A percentile compares a stretch with the other conserved stretches of the same genome.
Evolutionary conservation across 2,888 invertebrate species (phyloP).

Genomic region (Ceraclea dissimilis): DNA sequence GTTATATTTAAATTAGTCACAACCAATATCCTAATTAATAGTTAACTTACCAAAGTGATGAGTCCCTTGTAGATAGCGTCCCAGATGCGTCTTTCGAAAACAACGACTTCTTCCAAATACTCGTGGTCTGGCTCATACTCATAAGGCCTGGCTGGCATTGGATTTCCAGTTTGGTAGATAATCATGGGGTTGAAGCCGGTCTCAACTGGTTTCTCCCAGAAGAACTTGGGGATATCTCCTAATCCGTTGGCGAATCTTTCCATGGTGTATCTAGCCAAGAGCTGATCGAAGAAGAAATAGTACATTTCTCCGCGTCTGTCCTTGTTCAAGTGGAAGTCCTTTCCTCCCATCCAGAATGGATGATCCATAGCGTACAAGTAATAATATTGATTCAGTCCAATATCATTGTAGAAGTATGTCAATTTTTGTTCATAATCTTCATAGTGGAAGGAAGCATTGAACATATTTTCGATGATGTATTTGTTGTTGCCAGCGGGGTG

Average conservation of each 20-base stretch:
- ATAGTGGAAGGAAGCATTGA: conserved; percentile 32
- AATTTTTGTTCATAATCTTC: conserved; percentile 49
- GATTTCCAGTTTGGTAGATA: conserved; percentile 53
- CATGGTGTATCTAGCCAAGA: conserved; percentile 60
- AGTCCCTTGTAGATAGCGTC: conserved; percentile 39
- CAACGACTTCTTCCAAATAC: conserved; percentile 30
- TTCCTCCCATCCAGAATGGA: conserved; percentile 56
- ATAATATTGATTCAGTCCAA: conserved; percentile 60
- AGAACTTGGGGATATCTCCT: conserved; percentile 51
- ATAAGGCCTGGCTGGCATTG: conserved; percentile 51
- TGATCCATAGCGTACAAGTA: conserved; percentile 54
- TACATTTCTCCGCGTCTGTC: conserved; percentile 58
- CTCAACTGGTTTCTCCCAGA: conserved; percentile 43
- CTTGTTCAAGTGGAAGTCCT: conserved; percentile 42
- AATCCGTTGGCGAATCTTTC: conserved; percentile 60
- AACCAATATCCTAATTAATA: no score
- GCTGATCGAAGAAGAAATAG: conserved; percentile 58
- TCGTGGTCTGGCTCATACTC: conserved; percentile 37
- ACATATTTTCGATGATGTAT: conserved; percentile 19
- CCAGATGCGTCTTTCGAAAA: conserved; percentile 37
- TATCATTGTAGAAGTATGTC: conserved; percentile 63
- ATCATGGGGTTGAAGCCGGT: conserved; percentile 53
- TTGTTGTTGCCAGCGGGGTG: conserved; percentile 26
- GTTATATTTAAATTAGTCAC: no score
- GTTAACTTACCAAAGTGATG: conserved; percentile 26